Evolutionary conservation across 2,888 invertebrate species (phyloP), one percentile per base, ranked within the genome.

Genomic region (Proisotoma minuta): DNA sequence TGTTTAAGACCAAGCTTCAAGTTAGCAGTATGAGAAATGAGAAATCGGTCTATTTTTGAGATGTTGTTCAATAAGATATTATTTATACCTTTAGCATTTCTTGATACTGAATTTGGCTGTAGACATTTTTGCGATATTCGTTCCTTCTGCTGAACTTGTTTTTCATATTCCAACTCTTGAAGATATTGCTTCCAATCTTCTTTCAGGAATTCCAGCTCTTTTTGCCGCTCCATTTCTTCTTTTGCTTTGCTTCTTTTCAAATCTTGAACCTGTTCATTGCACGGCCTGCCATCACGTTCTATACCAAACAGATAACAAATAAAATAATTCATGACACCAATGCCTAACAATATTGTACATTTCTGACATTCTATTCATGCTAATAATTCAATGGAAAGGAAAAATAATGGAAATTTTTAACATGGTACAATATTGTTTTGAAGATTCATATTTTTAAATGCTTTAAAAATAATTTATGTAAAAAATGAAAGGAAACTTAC

Each of bases 101-200:
- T 1, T 60, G 61, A 57, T 72, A 72, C 28, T 56, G 47, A 5
- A 64, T 54, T 64, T 72, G 72, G 22, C 62, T 64, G 56, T 67
- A 65, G 47, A 72, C 60, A 27, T 68, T 69, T 8, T 43, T 10
- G 40, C 61, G 43, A 53, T 72, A 72, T 10, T 64, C 60, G 60
- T 29, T 65, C 67, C 23, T 27, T 26, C 24, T 63, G 56, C 24
- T 51, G 24, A 5, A 26, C 60, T n/a, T 47, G 39, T 58, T 67
- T 72, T 40, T 70, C 72, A 34, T 47, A 26, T 43, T 69, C 68
- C 62, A 71, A 4, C 49, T 72, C 69, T 26, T 50, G 56, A 24
- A 70, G 52, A 56, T 70, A 68, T 43, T 50, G 12, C 50, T 64
- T 65, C 70, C 70, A 70, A 27, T 74, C 74, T 28, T 70, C 69